phyloP scores from a whole-genome alignment of 1,140 invertebrate species.

The Trichoplusia ni region DNA sequence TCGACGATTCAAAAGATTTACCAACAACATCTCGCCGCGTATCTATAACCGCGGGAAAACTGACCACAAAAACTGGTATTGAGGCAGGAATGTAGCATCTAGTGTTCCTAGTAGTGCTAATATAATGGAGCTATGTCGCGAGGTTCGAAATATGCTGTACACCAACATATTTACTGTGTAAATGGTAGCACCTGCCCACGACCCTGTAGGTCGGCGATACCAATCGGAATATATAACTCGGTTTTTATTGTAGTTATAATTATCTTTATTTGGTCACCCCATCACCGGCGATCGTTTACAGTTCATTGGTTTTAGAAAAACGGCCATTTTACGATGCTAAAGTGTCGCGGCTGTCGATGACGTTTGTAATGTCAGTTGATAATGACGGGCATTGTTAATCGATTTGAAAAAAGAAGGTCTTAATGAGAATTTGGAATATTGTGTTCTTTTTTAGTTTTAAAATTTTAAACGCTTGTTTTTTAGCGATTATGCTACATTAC shows the following conservation, averaged over 20 bases:
- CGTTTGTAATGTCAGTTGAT: background rate
- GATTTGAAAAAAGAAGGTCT: too few relatives aligned
- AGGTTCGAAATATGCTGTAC: constrained; percentile 59
- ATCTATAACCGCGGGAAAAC: constrained; percentile 27
- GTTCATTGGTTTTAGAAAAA: constrained; percentile 30
- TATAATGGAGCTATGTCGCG: constrained; percentile 46
- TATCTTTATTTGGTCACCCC: constrained; percentile 41
- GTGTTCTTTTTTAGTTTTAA: too few relatives aligned
- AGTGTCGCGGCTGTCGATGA: constrained; percentile 7
- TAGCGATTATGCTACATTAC: too few relatives aligned
- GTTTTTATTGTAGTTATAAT: constrained; percentile 37
- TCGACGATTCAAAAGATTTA: constrained; percentile 28
- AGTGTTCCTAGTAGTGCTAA: constrained; percentile 43
- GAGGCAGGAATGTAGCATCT: constrained; percentile 24
- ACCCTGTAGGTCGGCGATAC: constrained; percentile 42
- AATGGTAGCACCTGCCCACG: constrained; percentile 37
- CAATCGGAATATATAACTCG: constrained; percentile 33
- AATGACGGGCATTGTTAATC: background rate
- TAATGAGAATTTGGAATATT: too few relatives aligned
- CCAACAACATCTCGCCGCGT: background rate
- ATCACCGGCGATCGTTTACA: constrained; percentile 29
- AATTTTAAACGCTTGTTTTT: too few relatives aligned
- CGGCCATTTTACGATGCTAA: constrained; percentile 6
- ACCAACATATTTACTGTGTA: constrained; percentile 45
- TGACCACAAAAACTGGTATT: constrained; percentile 23